Conservation (phyloP, 2,888 invertebrate species). For the Agriopis marginaria region DNA sequence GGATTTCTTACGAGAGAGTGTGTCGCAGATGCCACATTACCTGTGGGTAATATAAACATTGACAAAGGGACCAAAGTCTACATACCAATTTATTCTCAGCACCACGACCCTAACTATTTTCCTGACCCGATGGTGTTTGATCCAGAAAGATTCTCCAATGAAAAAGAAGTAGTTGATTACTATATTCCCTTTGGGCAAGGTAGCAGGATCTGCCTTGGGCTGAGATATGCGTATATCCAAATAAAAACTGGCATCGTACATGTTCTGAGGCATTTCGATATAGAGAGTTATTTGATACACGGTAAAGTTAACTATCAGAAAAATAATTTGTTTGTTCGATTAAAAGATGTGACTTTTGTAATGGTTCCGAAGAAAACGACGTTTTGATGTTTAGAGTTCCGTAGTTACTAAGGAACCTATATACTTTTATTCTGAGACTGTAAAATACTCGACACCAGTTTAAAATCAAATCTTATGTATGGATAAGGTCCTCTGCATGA, state of each 20-base stretch:
- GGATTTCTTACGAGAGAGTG: slow-evolving; percentile 1
- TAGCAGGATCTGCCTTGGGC: slow-evolving; percentile 2
- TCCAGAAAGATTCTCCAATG: slow-evolving; percentile 3
- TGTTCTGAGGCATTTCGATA: slow-evolving; percentile 3
- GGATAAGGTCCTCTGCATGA: no score
- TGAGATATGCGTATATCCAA: neutral
- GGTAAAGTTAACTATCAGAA: neutral
- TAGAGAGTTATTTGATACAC: neutral
- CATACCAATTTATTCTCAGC: slow-evolving; percentile 3
- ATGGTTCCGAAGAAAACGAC: neutral
- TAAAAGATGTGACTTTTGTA: neutral
- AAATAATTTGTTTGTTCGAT: neutral
- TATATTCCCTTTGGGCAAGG: slow-evolving; percentile 11
- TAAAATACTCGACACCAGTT: no score
- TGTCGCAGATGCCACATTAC: neutral
- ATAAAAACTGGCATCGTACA: slow-evolving; percentile 9
- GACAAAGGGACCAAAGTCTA: slow-evolving; percentile 12
- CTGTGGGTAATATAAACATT: slow-evolving; percentile 2
- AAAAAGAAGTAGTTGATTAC: neutral
- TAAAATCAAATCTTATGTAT: no score
- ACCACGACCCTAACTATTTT: neutral
- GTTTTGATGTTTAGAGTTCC: neutral
- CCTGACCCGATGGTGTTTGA: slow-evolving; percentile 9
- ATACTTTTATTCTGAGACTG: no score
- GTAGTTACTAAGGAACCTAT: no score